A percentile compares a stretch with the other conserved stretches of the same genome.
Conservation (phyloP, 1,140 invertebrate species). For the Lutraria rhynchaena region DNA sequence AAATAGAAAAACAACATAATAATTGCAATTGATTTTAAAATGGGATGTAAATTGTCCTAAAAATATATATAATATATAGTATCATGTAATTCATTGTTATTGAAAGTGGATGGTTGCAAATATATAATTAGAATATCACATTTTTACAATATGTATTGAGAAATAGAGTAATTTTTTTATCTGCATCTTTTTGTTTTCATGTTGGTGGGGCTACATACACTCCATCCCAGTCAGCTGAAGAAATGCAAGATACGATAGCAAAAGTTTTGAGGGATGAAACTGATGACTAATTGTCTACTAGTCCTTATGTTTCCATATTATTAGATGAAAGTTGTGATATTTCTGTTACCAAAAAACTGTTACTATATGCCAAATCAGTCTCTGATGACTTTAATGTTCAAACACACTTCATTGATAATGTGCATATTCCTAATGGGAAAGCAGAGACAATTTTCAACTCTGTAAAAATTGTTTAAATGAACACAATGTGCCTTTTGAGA, state of each 20-base stretch:
- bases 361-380: constrained; percentile 15
- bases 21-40: too few species aligned
- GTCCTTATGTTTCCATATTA: constrained; percentile 9
- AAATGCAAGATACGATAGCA: constrained; percentile 17
- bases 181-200: too few species aligned
- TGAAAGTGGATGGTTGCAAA: too few species aligned
- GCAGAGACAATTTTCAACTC: background rate
- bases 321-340: constrained; percentile 26
- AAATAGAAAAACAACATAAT: too few species aligned
- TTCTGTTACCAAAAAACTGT: constrained; percentile 25
- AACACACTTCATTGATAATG: constrained; percentile 6
- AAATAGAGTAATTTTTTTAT: too few species aligned
- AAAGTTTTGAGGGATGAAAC: background rate
- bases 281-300: background rate
- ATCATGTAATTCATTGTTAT: too few species aligned
- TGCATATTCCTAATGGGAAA: background rate
- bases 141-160: too few species aligned
- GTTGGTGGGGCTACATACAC: too few species aligned
- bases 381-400: background rate
- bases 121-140: too few species aligned
- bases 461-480: background rate
- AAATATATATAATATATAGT: too few species aligned
- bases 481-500: background rate
- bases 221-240: constrained; percentile 16
- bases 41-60: too few species aligned